Conservation (phyloP, 2,113 vertebrate genomes). For the Tupaia tana region DNA sequence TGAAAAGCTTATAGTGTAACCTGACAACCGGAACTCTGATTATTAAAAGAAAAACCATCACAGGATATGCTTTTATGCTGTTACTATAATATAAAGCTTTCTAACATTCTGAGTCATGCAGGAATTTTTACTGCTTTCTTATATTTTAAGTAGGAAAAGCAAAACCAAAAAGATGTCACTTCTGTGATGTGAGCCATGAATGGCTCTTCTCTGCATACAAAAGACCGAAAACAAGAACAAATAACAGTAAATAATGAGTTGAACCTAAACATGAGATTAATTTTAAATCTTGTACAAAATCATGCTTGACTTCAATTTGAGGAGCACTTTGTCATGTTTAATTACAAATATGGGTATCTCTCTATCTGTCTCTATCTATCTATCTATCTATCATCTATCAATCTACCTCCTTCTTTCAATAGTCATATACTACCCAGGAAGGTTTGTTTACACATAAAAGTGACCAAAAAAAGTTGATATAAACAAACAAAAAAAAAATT, state of each 20-base stretch:
- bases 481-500: not conserved
- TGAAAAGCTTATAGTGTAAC: not conserved
- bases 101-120: not conserved
- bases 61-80: not conserved
- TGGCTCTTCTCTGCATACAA: not conserved
- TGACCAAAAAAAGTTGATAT: not conserved
- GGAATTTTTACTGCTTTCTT: slow-evolving; percentile 3
- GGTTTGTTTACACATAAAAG: slow-evolving; percentile 20
- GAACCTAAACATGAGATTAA: not conserved
- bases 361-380: no score
- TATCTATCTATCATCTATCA: no score
- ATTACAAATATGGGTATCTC: not conserved
- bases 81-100: slow-evolving; percentile 3
- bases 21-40: slow-evolving; percentile 25
- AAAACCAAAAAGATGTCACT: slow-evolving; percentile 29
- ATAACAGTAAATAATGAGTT: not conserved
- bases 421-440: not conserved
- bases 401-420: not conserved
- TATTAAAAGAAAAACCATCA: slow-evolving; percentile 22
- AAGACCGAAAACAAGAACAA: not conserved
- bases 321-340: not conserved
- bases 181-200: not conserved
- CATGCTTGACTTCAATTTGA: not conserved
- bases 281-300: slow-evolving; percentile 20
- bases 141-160: not conserved